Conservation (phyloP, 2,888 invertebrate genomes). For the Trichopoda pennipes region DNA sequence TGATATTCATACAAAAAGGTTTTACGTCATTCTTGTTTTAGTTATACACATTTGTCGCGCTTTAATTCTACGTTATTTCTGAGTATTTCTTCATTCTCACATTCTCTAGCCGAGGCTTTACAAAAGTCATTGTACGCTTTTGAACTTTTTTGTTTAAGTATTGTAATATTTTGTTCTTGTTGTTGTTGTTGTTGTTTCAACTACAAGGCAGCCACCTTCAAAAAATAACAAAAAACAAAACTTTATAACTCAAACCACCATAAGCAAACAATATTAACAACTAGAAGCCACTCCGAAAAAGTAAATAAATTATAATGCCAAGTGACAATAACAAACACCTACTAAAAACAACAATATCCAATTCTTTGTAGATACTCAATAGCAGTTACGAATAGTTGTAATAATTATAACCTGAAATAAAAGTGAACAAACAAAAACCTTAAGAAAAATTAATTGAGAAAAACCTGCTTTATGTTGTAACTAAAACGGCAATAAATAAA, state of each 20-base stretch:
- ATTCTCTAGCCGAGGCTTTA: constrained; percentile 19
- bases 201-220: constrained; percentile 63
- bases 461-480: constrained; percentile 10
- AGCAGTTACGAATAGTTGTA: constrained; percentile 12
- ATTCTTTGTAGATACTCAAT: constrained; percentile 28
- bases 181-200: constrained; percentile 46
- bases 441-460: background rate
- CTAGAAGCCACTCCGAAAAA: constrained; percentile 46
- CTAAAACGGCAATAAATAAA: constrained; percentile 26
- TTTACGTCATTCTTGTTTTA: constrained; percentile 36
- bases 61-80: background rate
- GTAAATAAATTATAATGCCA: constrained; percentile 57
- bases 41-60: background rate
- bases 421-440: constrained; percentile 8
- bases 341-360: constrained; percentile 20
- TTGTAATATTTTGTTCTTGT: constrained; percentile 36
- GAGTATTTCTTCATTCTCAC: constrained; percentile 10
- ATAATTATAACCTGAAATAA: constrained; percentile 42
- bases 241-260: constrained; percentile 21
- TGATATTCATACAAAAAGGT: background rate
- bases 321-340: constrained; percentile 58
- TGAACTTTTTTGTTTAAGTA: constrained; percentile 64
- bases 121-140: constrained; percentile 68
- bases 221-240: constrained; percentile 42
- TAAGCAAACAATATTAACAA: constrained; percentile 13